These are phyloP conservation scores for Xylophagus ater DNA, from an alignment of 2,888 invertebrate species.

Conservation along the genomic window DNA sequence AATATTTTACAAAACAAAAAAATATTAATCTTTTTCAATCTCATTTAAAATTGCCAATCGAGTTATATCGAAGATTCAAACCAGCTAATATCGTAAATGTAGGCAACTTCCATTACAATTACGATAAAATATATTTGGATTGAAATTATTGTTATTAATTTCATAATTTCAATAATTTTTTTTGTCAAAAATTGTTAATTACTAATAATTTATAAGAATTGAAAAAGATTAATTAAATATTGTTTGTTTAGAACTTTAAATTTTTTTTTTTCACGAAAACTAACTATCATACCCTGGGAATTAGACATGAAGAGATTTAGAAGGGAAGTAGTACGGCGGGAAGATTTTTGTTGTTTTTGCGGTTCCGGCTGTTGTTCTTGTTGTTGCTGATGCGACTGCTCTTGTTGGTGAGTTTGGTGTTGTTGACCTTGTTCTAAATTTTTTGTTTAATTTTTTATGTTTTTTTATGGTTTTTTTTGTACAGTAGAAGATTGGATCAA, in stretches of 20 bases:
- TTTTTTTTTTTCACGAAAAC: conserved; percentile 11
- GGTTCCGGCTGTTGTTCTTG: conserved; percentile 26
- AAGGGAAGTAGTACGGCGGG: conserved; percentile 87
- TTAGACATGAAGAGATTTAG: conserved; percentile 92
- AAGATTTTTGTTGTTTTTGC: conserved; percentile 49
- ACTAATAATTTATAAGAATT: no score
- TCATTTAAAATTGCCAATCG: no score
- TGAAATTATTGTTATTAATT: no score
- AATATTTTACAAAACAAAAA: no score
- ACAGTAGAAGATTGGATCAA: no score
- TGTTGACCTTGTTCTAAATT: conserved; percentile 20
- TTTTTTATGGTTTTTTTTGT: conserved; percentile 17
- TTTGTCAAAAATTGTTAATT: no score
- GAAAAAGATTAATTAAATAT: conserved; percentile 1
- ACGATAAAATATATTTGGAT: no score
- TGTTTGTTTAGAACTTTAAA: conserved; percentile 10
- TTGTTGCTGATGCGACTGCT: conserved; percentile 20
- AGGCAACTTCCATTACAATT: no score
- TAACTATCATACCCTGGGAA: conserved; percentile 65
- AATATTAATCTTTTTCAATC: no score
- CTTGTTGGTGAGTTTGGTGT: conserved; percentile 23
- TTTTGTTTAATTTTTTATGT: conserved; percentile 12
- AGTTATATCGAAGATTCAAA: no score
- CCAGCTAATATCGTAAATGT: no score
- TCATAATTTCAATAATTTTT: no score